Conservation (phyloP, 2,113 vertebrate genomes). For the Edolisoma coerulescens region DNA sequence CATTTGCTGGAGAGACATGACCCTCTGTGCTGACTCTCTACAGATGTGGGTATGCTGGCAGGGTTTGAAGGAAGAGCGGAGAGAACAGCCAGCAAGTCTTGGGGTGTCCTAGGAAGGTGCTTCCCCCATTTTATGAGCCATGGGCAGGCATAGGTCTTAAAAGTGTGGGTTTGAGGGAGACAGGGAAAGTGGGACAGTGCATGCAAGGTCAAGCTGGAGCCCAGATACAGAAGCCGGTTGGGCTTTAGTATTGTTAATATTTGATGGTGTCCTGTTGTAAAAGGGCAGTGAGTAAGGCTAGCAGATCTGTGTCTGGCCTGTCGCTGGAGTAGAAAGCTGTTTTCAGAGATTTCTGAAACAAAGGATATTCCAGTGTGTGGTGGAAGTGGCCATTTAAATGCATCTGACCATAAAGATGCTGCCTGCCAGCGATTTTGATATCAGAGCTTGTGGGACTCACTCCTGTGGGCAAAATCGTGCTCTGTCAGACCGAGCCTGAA, state of each 20-base stretch:
- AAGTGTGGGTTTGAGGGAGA: neutral
- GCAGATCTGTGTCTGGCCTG: neutral
- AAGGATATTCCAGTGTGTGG: neutral
- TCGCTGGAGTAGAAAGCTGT: neutral
- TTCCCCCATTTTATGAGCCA: neutral
- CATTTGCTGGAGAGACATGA: neutral
- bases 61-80: neutral
- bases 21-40: neutral
- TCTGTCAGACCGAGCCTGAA: neutral
- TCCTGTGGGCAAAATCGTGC: neutral
- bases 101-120: neutral
- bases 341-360: conserved; percentile 18
- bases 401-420: conserved; percentile 28
- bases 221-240: neutral
- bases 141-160: neutral
- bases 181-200: neutral
- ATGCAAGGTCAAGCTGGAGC: neutral
- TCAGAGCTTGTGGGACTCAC: neutral
- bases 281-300: neutral
- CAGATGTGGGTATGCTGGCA: neutral
- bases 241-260: neutral
- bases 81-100: neutral
- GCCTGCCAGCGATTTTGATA: neutral
- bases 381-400: conserved; percentile 31
- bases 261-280: neutral